Percentiles rank a stretch among this genome's conserved stretches.
Evolutionary conservation across 2,888 invertebrate genomes (phyloP).

Genomic region (Maniola hyperantus): DNA sequence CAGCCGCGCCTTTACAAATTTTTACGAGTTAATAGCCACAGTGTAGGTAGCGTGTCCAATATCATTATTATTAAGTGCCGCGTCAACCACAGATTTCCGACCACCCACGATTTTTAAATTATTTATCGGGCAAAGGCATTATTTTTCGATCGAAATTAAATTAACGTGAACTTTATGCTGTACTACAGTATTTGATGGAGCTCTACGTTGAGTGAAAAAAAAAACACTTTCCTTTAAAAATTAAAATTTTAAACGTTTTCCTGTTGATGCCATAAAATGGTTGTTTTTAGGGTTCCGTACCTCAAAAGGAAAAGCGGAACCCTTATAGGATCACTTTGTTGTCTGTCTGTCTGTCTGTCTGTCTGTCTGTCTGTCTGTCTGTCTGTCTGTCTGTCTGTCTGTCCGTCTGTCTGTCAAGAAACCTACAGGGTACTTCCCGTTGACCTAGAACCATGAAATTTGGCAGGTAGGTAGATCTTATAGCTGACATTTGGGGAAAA

Average conservation of each 20-base stretch:
- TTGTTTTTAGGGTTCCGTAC: too few species aligned
- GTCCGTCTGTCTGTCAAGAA: too few species aligned
- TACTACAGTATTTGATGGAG: neutral
- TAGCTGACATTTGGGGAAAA: too few species aligned
- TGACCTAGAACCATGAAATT: too few species aligned
- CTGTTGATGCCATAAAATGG: too few species aligned
- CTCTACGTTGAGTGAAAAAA: neutral
- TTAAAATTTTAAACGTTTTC: neutral
- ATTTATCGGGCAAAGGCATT: conserved; percentile 18
- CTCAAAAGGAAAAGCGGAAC: too few species aligned
- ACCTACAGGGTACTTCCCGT: too few species aligned
- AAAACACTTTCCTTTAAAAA: neutral
- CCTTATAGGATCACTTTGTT: too few species aligned
- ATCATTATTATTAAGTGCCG: conserved; percentile 32
- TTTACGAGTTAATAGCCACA: neutral
- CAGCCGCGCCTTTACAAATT: neutral
- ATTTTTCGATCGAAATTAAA: conserved; percentile 23
- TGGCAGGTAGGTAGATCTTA: too few species aligned
- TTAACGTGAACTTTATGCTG: conserved; percentile 3
- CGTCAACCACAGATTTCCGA: conserved; percentile 23
- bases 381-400: too few species aligned
- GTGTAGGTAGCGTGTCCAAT: conserved; percentile 23
- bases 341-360: too few species aligned
- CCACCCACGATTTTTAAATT: conserved; percentile 9
- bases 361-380: too few species aligned